Percentiles rank a stretch among this genome's conserved stretches.
Conservation (phyloP, 2,888 invertebrate genomes). For the Chrysopilus asiliformis region DNA sequence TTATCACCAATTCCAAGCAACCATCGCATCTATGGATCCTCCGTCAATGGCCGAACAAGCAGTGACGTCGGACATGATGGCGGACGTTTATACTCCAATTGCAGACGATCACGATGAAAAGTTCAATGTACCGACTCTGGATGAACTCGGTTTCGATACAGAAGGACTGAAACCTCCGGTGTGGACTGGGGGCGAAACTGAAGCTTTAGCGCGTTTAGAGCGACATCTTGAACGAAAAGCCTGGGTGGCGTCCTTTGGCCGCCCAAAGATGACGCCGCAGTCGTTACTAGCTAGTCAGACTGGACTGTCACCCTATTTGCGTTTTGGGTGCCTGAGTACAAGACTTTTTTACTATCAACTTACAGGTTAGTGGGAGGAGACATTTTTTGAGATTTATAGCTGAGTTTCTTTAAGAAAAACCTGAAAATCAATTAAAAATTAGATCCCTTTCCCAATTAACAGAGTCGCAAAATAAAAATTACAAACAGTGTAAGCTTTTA, state of each 20-base stretch:
- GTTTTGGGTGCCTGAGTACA: constrained; percentile 76
- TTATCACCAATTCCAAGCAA: constrained; percentile 73
- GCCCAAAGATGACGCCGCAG: constrained; percentile 81
- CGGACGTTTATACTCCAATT: constrained; percentile 53
- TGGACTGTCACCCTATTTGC: constrained; percentile 70
- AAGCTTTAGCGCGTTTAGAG: constrained; percentile 58
- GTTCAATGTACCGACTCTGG: constrained; percentile 72
- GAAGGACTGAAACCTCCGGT: constrained; percentile 54
- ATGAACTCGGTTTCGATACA: constrained; percentile 72
- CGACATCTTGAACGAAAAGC: constrained; percentile 70
- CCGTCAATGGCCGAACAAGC: constrained; percentile 52
- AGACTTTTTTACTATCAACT: constrained; percentile 73
- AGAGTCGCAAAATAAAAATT: too few relatives aligned
- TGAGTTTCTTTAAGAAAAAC: neutral
- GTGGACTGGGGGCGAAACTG: constrained; percentile 70
- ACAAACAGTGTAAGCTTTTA: too few relatives aligned
- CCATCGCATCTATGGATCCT: constrained; percentile 61
- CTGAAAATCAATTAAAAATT: neutral
- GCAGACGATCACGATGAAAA: constrained; percentile 65
- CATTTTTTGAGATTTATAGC: too few relatives aligned
- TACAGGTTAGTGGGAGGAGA: too few relatives aligned
- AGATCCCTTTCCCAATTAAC: too few relatives aligned
- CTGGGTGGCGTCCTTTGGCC: constrained; percentile 81
- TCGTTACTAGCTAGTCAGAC: constrained; percentile 71
- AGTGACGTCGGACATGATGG: constrained; percentile 42